These are phyloP conservation scores for Drosophila villosipedis DNA, from an alignment of 2,888 invertebrate genomes.

Conservation along the genomic window DNA sequence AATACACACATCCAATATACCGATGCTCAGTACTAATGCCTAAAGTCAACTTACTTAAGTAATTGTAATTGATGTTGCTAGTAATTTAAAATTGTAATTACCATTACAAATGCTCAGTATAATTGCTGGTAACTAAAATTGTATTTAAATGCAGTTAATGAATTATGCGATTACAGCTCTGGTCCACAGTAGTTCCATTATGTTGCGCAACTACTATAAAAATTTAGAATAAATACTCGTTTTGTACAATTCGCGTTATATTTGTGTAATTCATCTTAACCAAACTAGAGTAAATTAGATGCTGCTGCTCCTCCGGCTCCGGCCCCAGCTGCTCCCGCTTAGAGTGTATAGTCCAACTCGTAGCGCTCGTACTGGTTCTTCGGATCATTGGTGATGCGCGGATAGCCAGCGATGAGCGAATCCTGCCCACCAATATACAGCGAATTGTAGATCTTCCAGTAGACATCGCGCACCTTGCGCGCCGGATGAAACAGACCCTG, in stretches of 20 bases:
- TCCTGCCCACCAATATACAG: slow-evolving; percentile 99
- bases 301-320: slow-evolving; percentile 5
- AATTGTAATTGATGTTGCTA: slow-evolving; percentile 1
- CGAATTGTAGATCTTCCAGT: slow-evolving; percentile 99
- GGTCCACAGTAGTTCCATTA: slow-evolving; percentile 48
- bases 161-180: slow-evolving; percentile 26
- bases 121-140: slow-evolving; percentile 10
- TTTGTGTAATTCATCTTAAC: slow-evolving; percentile 49
- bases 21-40: slow-evolving; percentile 1
- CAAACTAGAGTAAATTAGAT: slow-evolving; percentile 42
- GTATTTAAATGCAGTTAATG: slow-evolving; percentile 12
- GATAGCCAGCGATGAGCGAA: slow-evolving; percentile 98
- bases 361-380: slow-evolving; percentile 97
- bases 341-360: slow-evolving; percentile 96
- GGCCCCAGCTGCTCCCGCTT: slow-evolving; percentile 81
- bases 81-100: slow-evolving; percentile 13
- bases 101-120: slow-evolving; percentile 7
- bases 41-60: slow-evolving; percentile 1
- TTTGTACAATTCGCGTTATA: slow-evolving; percentile 62
- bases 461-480: slow-evolving; percentile 99
- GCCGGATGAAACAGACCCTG: slow-evolving; percentile 99
- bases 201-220: slow-evolving; percentile 38
- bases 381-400: slow-evolving; percentile 97
- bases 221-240: slow-evolving; percentile 60
- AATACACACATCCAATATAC: not conserved